phyloP scores from a whole-genome alignment of 1,140 invertebrate species.

The Tetramorium parvispinum region DNA sequence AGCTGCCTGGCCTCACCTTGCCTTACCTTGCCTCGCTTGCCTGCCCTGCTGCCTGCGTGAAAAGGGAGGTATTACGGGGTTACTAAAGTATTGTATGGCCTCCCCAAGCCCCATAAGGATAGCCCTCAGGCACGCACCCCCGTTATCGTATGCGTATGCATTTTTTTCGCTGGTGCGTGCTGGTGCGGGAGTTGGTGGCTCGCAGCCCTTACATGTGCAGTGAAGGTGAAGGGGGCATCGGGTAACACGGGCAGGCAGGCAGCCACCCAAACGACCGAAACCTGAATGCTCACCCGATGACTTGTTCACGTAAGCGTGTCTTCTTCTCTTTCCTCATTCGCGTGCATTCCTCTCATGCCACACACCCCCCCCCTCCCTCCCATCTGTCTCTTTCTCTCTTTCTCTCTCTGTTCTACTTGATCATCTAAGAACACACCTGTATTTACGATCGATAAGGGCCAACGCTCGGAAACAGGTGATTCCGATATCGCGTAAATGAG shows the following conservation, averaged over 20 bases:
- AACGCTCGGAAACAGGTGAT: constrained; percentile 58
- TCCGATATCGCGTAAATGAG: constrained; percentile 41
- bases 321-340: constrained; percentile 32
- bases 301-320: constrained; percentile 47
- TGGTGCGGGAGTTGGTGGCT: constrained; percentile 50
- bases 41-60: constrained; percentile 63
- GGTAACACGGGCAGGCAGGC: constrained; percentile 79
- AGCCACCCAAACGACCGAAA: constrained; percentile 76
- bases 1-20: constrained; percentile 54
- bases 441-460: constrained; percentile 48
- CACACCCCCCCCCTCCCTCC: background rate
- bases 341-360: constrained; percentile 36
- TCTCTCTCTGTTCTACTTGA: background rate
- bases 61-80: constrained; percentile 80
- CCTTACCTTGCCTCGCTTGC: constrained; percentile 8
- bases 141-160: constrained; percentile 82
- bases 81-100: constrained; percentile 77
- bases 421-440: constrained; percentile 45
- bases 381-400: background rate
- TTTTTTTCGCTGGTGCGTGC: constrained; percentile 82
- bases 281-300: constrained; percentile 75
- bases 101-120: constrained; percentile 77
- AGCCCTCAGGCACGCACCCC: constrained; percentile 83
- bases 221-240: constrained; percentile 81
- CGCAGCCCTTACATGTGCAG: constrained; percentile 82